Evolutionary conservation across 2,797 vertebrate species (phyloP), one percentile per base, ranked within the genome.

Genomic region (Chloroceryle amazona): DNA sequence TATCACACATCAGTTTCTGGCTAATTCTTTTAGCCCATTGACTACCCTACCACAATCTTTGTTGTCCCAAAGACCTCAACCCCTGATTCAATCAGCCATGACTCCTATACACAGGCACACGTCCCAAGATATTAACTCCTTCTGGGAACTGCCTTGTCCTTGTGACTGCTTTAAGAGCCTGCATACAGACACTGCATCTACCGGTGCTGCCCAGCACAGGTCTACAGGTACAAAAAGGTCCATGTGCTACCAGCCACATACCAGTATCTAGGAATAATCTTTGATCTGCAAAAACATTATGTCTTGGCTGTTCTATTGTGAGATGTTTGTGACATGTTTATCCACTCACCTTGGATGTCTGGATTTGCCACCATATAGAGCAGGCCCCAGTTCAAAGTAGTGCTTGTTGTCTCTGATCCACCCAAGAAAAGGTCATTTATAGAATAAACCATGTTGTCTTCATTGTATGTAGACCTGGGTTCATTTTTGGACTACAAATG

Each of bases 361-460:
- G 78, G 49, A 13, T 97, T 47, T 51, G 84, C 82, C 65, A 96
- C 93, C 97, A 97, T 92, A 47, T 79, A 97, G 44, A 97, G 65
- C 25, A 98, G 58, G 4, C 51, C 97, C 97, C 97, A 97, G 89
- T 58, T 76, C 76, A 98, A 93, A 47, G 97, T 98, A 55, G 96
- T 97, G 86, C 92, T 96, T 42, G 89, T 92, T 57, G 97, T 97
- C 75, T 98, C 96, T 2, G 96, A 97, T 72, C 98, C 97, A 58
- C 97, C 97, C 80, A 97, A 90, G 61, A 98, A 97, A 73, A 98
- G 95, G 60, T 97, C 93, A 0, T 90, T 96, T 86, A 98, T 95
- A 65, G 96, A 96, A 79, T 94, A 80, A 83, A 95, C 73, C 97
- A 98, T 91, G 72, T 97, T 98, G 19, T 98, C 96, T 74, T 98